A percentile compares a stretch with the other conserved stretches of the same genome.
Evolutionary conservation across 2,113 vertebrate genomes (phyloP).

Genomic region (Larimichthys polyactis): DNA sequence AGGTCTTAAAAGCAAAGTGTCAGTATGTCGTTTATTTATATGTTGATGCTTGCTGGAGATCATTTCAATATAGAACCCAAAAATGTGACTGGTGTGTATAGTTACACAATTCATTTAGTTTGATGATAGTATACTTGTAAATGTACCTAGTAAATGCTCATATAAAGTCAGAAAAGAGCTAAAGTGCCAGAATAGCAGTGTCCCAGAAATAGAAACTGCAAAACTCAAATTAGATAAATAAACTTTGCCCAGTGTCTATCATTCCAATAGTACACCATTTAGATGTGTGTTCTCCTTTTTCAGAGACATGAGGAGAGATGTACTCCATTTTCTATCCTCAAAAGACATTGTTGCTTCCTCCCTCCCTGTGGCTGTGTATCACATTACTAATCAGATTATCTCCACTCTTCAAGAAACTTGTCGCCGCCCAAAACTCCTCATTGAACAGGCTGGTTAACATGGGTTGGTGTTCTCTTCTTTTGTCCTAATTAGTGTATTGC

Average conservation of each 20-base stretch:
- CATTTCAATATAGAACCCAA: not conserved
- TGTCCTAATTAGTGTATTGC: slow-evolving; percentile 10
- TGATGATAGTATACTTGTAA: slow-evolving; percentile 4
- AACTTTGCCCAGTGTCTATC: slow-evolving; percentile 8
- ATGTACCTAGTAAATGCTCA: slow-evolving; percentile 39
- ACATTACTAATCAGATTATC: slow-evolving; percentile 74
- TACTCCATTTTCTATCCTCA: slow-evolving; percentile 36
- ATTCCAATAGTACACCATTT: slow-evolving; percentile 36
- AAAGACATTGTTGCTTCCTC: slow-evolving; percentile 10
- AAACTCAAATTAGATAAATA: not conserved
- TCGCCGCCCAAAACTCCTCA: slow-evolving; percentile 3
- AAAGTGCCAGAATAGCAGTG: slow-evolving; percentile 7
- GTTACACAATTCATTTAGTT: slow-evolving; percentile 9
- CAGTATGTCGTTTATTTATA: not conserved
- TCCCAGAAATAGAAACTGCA: slow-evolving; percentile 30
- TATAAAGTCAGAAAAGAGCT: slow-evolving; percentile 2
- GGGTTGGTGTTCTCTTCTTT: not conserved
- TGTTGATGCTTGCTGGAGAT: slow-evolving; percentile 15
- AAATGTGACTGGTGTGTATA: not conserved
- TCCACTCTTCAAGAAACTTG: slow-evolving; percentile 45
- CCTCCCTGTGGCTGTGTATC: slow-evolving; percentile 48
- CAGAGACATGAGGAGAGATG: slow-evolving; percentile 30
- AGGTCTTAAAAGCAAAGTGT: not conserved
- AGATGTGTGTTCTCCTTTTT: slow-evolving; percentile 32
- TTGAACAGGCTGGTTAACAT: slow-evolving; percentile 21